Percentiles rank a stretch among this genome's conserved stretches.
phyloP scores from a whole-genome alignment of 2,113 vertebrate species.

The Macrotus californicus region DNA sequence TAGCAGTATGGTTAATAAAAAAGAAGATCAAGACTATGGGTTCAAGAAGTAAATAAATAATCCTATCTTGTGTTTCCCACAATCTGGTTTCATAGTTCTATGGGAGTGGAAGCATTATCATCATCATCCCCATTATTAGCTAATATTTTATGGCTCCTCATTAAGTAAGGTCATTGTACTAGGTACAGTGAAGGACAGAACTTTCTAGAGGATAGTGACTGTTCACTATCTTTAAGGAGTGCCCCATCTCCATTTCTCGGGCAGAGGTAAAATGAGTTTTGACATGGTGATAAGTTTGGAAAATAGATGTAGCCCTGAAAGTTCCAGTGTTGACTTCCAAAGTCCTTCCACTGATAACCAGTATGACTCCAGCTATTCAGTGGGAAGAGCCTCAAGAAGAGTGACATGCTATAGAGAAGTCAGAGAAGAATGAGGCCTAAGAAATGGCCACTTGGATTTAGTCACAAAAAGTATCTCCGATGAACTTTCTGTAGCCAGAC shows the following conservation, averaged over 20 bases:
- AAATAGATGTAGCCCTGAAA: neutral
- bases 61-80: neutral
- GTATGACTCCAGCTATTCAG: neutral
- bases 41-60: neutral
- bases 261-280: neutral
- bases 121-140: neutral
- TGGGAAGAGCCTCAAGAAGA: neutral
- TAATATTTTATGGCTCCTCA: slow-evolving; percentile 27
- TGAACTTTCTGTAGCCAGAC: neutral
- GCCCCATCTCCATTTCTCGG: neutral
- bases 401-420: neutral
- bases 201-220: neutral
- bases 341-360: neutral
- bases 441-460: neutral
- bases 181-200: neutral
- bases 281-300: neutral
- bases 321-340: neutral
- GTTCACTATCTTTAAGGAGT: neutral
- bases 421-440: neutral
- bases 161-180: neutral
- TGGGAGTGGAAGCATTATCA: neutral
- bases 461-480: neutral
- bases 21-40: neutral
- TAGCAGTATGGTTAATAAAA: neutral
- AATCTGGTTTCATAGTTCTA: neutral